Base-by-base conservation (phyloP, 1,140 invertebrate genomes). In the Heliconius hewitsoni region DNA sequence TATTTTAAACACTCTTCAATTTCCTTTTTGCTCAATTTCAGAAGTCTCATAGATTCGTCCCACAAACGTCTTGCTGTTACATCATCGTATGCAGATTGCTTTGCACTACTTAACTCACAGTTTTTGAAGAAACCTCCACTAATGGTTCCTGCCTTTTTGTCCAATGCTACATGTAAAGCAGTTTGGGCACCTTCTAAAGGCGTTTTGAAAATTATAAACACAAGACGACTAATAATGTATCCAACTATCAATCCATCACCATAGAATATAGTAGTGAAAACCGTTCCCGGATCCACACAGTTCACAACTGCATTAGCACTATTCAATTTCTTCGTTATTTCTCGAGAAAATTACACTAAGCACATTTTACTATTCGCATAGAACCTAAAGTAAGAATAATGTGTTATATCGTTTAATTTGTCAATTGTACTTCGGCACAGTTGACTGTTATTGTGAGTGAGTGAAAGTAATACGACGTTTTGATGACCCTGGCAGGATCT, bases 281-380 rank as follows among this genome's bases (percentile, higher is more conserved):
- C 95, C 3, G 95, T 87, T 5, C 96, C 96, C 9, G 96, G 96
- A 82, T 96, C 96, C 5, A 96, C 86, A 5, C 93, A 85, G 81
- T 96, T 96, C 0, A 94, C 89, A 2, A 95, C 95, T 11, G 96
- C 95, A 16, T 94, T 95, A 16, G 27, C 60, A 0, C 95, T 95
- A 92, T 96, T 90, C 39, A 97, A 86, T 82, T 90, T 93, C 60
- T 92, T 93, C 0, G 95, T 90, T 18, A 98, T 87, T 87, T 97
- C 96, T 30, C 89, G 91, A 0, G 96, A 95, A 84, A 97, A 97
- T 8, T 97, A 86, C 23, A 97, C 90, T 74, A 97, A 96, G 60
- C 96, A 96, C 71, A 97, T 83, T 94, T 97, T 97, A 83, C 96
- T 97, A 84, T 96, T 96, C 1, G 90, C 85, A 86, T 97, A 98